phyloP scores from a whole-genome alignment of 2,797 vertebrate genomes.

The Sylvilagus floridanus region DNA sequence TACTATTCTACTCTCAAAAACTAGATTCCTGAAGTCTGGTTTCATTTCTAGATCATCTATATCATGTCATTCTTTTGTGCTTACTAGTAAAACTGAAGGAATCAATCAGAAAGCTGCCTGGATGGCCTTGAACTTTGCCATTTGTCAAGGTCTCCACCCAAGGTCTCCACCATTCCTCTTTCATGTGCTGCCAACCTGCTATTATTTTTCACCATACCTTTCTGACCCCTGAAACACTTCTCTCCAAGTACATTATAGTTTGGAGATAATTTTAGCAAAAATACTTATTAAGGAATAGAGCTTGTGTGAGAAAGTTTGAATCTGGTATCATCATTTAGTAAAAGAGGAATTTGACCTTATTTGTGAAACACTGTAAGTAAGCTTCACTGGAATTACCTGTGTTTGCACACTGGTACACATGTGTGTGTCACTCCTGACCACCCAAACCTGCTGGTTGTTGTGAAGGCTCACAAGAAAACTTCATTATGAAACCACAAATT shows the following conservation, averaged over 20 bases:
- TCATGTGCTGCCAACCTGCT: not conserved
- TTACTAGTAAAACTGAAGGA: not conserved
- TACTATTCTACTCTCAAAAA: not conserved
- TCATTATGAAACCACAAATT: constrained; percentile 37
- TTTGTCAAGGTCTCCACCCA: not conserved
- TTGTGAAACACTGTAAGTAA: constrained; percentile 38
- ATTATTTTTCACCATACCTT: not conserved
- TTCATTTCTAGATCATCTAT: not conserved
- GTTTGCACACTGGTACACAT: not conserved
- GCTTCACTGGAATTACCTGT: not conserved
- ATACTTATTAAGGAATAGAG: not conserved
- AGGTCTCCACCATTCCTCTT: not conserved
- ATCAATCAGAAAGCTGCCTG: not conserved
- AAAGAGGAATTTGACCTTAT: not conserved
- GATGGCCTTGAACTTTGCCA: not conserved
- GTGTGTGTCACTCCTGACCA: not conserved
- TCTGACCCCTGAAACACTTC: not conserved
- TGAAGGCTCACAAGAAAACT: not conserved
- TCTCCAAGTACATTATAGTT: not conserved
- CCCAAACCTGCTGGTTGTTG: not conserved
- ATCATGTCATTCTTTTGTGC: not conserved
- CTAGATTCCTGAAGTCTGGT: not conserved
- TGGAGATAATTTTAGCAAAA: constrained; percentile 18
- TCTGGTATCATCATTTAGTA: not conserved
- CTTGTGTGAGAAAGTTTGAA: not conserved